phyloP scores from a whole-genome alignment of 2,113 vertebrate genomes.

The Egretta garzetta region DNA sequence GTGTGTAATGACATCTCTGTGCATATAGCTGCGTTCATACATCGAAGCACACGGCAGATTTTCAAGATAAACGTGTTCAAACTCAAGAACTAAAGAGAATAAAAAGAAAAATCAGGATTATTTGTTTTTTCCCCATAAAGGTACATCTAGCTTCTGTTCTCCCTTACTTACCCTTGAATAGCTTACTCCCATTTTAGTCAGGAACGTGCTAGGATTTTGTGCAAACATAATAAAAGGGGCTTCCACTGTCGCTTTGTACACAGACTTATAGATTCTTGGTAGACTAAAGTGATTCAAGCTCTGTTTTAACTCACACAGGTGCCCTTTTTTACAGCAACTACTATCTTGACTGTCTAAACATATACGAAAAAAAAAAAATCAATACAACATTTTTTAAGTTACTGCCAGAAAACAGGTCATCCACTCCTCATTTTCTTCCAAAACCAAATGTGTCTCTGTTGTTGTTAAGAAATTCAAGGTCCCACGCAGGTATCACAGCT shows the following conservation, averaged over 20 bases:
- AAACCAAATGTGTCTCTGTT: accelerated
- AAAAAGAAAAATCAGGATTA: background rate
- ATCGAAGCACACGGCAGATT: conserved; percentile 93
- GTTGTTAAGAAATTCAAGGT: accelerated
- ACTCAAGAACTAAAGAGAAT: conserved; percentile 83
- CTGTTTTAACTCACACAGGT: background rate
- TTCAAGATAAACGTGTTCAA: conserved; percentile 91
- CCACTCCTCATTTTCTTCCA: background rate
- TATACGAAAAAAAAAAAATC: background rate
- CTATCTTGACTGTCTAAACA: accelerated
- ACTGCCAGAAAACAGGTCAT: background rate
- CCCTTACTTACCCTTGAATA: background rate
- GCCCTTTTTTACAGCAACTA: background rate
- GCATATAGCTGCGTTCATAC: conserved; percentile 99
- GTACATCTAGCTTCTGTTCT: background rate
- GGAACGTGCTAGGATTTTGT: background rate
- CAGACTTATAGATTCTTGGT: accelerated
- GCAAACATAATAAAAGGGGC: background rate
- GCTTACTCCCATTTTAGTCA: background rate
- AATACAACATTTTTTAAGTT: background rate
- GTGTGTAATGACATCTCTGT: conserved; percentile 94
- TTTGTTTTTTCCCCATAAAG: background rate
- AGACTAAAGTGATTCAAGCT: background rate
- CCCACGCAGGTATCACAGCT: accelerated
- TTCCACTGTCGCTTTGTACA: background rate